Percentiles rank a stretch among this genome's conserved stretches.
Conservation (phyloP, 2,113 vertebrate genomes). For the Corydoras maculifer region DNA sequence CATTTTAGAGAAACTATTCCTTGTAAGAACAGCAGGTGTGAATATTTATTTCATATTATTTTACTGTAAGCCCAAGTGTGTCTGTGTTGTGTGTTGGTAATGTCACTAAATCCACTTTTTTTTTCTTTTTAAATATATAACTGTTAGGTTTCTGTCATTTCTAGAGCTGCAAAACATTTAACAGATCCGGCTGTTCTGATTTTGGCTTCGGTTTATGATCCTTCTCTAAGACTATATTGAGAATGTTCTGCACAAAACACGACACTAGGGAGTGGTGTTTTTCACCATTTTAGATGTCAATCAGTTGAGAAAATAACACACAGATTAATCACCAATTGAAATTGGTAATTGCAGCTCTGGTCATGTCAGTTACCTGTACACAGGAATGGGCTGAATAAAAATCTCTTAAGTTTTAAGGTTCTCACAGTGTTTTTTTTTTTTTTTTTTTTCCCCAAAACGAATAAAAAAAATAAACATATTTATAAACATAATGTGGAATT, state of each 20-base stretch:
- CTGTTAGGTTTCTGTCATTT: slow-evolving; percentile 31
- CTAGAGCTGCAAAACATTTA: no score
- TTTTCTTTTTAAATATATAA: background rate
- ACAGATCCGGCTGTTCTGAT: no score
- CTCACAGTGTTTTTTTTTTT: background rate
- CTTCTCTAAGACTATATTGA: no score
- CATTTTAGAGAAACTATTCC: slow-evolving; percentile 36
- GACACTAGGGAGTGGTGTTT: no score
- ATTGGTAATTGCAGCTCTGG: background rate
- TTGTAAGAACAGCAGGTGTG: slow-evolving; percentile 48
- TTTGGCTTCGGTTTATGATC: no score
- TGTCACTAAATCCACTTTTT: background rate
- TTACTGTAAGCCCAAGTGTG: slow-evolving; percentile 22
- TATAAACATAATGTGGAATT: no score
- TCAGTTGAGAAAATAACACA: no score
- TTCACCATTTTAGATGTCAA: no score
- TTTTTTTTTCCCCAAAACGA: no score
- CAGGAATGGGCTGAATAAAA: slow-evolving; percentile 17
- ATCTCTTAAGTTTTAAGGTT: slow-evolving; percentile 25
- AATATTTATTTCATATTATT: slow-evolving; percentile 59
- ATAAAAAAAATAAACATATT: no score
- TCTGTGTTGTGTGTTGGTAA: slow-evolving; percentile 34
- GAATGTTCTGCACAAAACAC: no score
- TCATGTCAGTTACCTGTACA: background rate
- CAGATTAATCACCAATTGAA: no score